phyloP scores from a whole-genome alignment of 2,113 vertebrate genomes.

The Otus sunia region DNA sequence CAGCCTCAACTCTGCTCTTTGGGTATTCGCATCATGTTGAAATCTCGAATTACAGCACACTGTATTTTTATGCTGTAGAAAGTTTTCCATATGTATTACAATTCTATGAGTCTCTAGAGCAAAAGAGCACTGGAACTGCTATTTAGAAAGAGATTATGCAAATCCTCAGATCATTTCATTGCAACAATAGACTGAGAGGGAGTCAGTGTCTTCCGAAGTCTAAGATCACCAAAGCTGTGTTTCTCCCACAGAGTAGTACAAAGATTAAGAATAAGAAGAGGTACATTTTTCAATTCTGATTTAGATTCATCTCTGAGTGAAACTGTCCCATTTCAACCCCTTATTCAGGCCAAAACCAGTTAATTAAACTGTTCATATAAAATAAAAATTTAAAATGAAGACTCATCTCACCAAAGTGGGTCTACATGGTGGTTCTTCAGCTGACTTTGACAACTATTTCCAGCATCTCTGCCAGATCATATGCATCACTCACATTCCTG shows the following conservation, averaged over 20 bases:
- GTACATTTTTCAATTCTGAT: not conserved
- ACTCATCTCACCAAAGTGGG: not conserved
- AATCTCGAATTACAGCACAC: not conserved
- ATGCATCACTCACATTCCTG: not conserved
- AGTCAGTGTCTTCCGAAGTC: not conserved
- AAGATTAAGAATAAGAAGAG: not conserved
- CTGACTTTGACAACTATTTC: not conserved
- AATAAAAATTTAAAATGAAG: not conserved
- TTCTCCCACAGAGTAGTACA: not conserved
- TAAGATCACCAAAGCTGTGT: not conserved
- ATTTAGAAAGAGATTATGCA: not conserved
- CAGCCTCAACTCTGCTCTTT: not conserved
- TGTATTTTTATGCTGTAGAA: not conserved
- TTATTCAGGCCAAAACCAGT: not conserved
- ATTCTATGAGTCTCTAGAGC: not conserved
- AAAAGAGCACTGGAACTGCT: not conserved
- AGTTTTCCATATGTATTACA: not conserved
- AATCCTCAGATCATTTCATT: not conserved
- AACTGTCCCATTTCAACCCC: not conserved
- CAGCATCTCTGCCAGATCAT: not conserved
- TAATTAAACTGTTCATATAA: not conserved
- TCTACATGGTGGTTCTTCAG: not conserved
- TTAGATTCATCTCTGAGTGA: not conserved
- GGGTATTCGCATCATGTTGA: not conserved
- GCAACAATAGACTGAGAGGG: not conserved